Percentiles rank a stretch among this genome's conserved stretches.
Evolutionary conservation across 2,888 invertebrate species (phyloP).

Genomic region (Tubulanus polymorphus): DNA sequence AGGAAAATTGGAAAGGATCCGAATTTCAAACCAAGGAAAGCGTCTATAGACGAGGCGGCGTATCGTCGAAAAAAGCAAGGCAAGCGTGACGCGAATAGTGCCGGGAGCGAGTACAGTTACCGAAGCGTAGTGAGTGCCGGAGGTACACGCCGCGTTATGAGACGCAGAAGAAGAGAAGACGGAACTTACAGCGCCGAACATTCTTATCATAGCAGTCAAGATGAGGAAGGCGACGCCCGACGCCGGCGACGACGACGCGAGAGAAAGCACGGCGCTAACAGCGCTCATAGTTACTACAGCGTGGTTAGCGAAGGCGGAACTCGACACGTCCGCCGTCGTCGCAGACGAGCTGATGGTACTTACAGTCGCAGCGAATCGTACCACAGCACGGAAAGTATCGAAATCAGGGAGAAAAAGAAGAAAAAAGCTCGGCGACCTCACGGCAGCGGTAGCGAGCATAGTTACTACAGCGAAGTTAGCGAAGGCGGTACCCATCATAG

Average conservation of each 20-base stretch:
- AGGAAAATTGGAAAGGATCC: too few species aligned
- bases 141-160: constrained; percentile 43
- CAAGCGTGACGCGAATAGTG: constrained; percentile 40
- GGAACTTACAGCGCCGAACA: constrained; percentile 44
- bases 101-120: constrained; percentile 50
- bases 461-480: constrained; percentile 39
- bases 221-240: constrained; percentile 42
- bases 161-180: constrained; percentile 39
- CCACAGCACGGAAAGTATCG: constrained; percentile 16
- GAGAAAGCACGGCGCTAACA: constrained; percentile 40
- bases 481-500: constrained; percentile 49
- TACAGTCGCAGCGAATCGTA: constrained; percentile 29
- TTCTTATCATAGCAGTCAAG: constrained; percentile 47
- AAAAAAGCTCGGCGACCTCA: not conserved
- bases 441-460: constrained; percentile 19
- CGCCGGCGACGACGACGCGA: constrained; percentile 43
- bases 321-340: constrained; percentile 24
- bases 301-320: constrained; percentile 31
- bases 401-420: constrained; percentile 7
- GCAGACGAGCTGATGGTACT: constrained; percentile 26
- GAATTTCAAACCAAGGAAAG: too few species aligned
- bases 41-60: constrained; percentile 4
- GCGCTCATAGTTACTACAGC: constrained; percentile 46
- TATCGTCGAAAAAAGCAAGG: constrained; percentile 29
- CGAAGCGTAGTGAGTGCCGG: constrained; percentile 45